A percentile compares a stretch with the other conserved stretches of the same genome.
Conservation (phyloP, 2,113 vertebrate genomes). For the Semicossyphus pulcher region DNA sequence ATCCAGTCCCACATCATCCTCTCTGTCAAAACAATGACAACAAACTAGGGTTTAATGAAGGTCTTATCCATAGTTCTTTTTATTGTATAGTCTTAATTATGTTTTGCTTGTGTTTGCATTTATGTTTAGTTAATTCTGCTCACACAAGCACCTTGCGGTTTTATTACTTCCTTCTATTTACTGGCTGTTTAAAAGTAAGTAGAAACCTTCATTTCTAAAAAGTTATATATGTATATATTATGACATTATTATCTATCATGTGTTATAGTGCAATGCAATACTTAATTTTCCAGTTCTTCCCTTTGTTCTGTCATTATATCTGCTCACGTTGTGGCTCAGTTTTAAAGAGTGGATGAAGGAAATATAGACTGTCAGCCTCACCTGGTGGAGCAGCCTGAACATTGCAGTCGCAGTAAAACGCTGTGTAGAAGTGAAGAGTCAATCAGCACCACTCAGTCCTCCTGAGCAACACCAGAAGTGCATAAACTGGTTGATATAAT, state of each 20-base stretch:
- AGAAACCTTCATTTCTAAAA: too few relatives aligned
- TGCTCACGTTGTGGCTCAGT: not conserved
- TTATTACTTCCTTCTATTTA: too few relatives aligned
- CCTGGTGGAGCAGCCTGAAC: slow-evolving; percentile 59
- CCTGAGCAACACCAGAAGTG: not conserved
- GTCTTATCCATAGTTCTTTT: not conserved
- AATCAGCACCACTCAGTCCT: not conserved
- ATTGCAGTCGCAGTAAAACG: slow-evolving; percentile 46
- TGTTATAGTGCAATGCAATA: not conserved
- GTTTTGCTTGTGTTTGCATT: not conserved
- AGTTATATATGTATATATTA: too few relatives aligned
- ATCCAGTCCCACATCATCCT: not conserved
- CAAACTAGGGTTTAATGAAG: not conserved
- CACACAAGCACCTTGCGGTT: too few relatives aligned
- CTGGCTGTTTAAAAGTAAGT: too few relatives aligned
- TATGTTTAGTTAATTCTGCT: too few relatives aligned
- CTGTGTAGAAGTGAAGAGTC: not conserved
- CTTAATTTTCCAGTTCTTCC: not conserved
- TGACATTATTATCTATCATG: not conserved
- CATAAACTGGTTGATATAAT: not conserved
- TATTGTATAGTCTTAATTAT: not conserved
- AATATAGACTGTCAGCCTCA: slow-evolving; percentile 58
- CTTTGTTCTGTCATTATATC: not conserved
- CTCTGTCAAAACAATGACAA: not conserved
- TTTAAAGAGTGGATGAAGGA: not conserved